phyloP scores from a whole-genome alignment of 2,888 invertebrate species.

The Brenthis daphne region DNA sequence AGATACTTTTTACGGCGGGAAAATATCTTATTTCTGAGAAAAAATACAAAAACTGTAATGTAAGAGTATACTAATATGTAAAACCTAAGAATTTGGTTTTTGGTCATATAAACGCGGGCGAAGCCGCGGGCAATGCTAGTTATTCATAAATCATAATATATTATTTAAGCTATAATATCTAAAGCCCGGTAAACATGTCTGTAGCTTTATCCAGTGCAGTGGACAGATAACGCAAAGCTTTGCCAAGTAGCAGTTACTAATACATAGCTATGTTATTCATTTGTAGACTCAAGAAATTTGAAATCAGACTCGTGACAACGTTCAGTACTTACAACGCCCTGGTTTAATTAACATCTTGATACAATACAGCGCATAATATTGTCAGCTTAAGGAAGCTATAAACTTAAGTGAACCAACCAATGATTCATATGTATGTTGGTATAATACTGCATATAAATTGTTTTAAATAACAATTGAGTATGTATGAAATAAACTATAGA shows the following conservation, averaged over 20 bases:
- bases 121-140: too few species aligned
- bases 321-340: conserved; percentile 24
- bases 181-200: too few species aligned
- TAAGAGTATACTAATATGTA: too few species aligned
- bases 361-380: conserved; percentile 30
- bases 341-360: conserved; percentile 36
- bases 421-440: conserved; percentile 27
- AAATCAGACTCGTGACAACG: conserved; percentile 16
- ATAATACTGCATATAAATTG: conserved; percentile 29
- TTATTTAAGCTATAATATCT: too few species aligned
- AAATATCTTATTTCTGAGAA: too few species aligned
- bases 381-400: conserved; percentile 42
- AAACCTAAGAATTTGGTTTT: too few species aligned
- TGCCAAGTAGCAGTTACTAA: neutral
- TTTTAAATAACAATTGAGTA: conserved; percentile 4
- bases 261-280: neutral
- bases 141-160: too few species aligned
- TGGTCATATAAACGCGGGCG: too few species aligned
- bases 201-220: too few species aligned
- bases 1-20: too few species aligned
- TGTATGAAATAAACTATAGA: neutral
- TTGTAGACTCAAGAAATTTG: neutral
- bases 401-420: conserved; percentile 37
- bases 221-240: neutral
- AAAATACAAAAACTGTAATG: too few species aligned